Percentiles rank a stretch among this genome's conserved stretches.
These are phyloP conservation scores for Pheosia tremula DNA, from an alignment of 2,888 invertebrate species.

Conservation along the genomic window DNA sequence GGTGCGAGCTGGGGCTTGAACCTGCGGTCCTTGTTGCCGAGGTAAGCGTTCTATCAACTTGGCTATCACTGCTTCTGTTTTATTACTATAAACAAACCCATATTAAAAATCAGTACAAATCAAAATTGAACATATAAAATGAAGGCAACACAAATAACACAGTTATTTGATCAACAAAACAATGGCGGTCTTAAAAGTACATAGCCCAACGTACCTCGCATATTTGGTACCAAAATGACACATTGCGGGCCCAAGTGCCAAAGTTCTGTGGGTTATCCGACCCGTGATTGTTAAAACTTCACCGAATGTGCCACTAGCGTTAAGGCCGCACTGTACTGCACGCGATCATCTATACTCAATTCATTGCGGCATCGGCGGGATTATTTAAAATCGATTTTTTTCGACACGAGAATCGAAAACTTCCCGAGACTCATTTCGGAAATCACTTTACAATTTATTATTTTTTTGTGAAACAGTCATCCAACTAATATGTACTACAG, in stretches of 20 bases:
- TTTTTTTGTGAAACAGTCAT: too few relatives aligned
- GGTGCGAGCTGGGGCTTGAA: too few relatives aligned
- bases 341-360: background rate
- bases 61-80: too few relatives aligned
- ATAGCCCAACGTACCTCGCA: conserved; percentile 36
- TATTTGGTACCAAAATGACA: conserved; percentile 54
- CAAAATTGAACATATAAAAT: background rate
- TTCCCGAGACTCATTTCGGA: too few relatives aligned
- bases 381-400: too few relatives aligned
- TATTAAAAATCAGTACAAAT: background rate
- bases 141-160: conserved; percentile 10
- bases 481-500: too few relatives aligned
- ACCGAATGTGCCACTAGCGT: conserved; percentile 33
- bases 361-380: background rate
- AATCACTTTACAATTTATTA: too few relatives aligned
- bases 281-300: conserved; percentile 67
- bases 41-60: too few relatives aligned
- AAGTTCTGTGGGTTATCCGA: conserved; percentile 48
- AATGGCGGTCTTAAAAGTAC: conserved; percentile 11
- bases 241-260: conserved; percentile 48
- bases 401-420: too few relatives aligned
- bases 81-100: background rate
- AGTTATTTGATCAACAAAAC: conserved; percentile 22
- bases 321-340: conserved; percentile 10
- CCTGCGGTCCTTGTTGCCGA: too few relatives aligned